Conservation (phyloP, 2,113 vertebrate genomes). For the Dascyllus trimaculatus region DNA sequence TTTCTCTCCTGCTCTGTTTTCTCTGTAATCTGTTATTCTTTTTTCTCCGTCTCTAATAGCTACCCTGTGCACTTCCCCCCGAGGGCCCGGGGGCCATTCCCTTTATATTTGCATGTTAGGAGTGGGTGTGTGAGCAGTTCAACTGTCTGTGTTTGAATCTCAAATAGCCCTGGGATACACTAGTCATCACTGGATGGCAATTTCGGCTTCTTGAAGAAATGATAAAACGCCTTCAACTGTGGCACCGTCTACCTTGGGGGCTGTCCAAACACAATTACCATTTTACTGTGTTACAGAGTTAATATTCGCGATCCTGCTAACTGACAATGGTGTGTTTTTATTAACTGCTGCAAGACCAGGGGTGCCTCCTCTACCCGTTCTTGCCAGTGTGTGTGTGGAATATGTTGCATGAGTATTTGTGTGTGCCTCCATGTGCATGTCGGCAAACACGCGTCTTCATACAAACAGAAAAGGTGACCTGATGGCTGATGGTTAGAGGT, state of each 20-base stretch:
- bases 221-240: slow-evolving; percentile 52
- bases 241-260: slow-evolving; percentile 41
- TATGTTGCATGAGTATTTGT: slow-evolving; percentile 12
- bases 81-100: slow-evolving; percentile 57
- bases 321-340: slow-evolving; percentile 40
- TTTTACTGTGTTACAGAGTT: slow-evolving; percentile 33
- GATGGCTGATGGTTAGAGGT: not conserved
- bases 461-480: not conserved
- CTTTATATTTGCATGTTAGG: slow-evolving; percentile 82
- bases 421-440: not conserved
- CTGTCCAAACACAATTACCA: slow-evolving; percentile 67
- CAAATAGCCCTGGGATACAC: slow-evolving; percentile 70
- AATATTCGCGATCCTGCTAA: slow-evolving; percentile 56
- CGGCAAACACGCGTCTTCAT: slow-evolving; percentile 12
- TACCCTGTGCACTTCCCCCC: slow-evolving; percentile 56
- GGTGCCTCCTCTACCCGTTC: slow-evolving; percentile 3
- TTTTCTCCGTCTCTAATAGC: slow-evolving; percentile 58
- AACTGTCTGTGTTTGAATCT: slow-evolving; percentile 72
- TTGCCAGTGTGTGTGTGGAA: slow-evolving; percentile 20
- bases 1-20: slow-evolving; percentile 54
- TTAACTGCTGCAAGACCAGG: slow-evolving; percentile 28
- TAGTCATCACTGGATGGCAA: slow-evolving; percentile 53
- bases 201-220: slow-evolving; percentile 41
- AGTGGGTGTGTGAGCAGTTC: slow-evolving; percentile 70
- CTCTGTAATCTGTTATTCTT: slow-evolving; percentile 60